Conservation (phyloP, 2,113 vertebrate species). For the Pangasianodon hypophthalmus region DNA sequence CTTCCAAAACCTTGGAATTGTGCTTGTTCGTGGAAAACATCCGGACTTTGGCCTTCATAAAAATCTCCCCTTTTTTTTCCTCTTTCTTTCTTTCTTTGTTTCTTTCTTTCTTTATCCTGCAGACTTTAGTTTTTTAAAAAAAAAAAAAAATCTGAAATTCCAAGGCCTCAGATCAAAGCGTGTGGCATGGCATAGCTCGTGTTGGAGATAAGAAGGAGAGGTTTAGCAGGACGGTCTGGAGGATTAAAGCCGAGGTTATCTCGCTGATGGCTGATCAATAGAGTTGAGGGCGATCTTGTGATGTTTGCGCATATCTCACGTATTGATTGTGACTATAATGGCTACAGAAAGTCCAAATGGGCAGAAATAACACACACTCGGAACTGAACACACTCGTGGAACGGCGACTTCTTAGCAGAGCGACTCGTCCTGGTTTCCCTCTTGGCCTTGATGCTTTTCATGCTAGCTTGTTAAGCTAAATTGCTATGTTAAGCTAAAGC, state of each 20-base stretch:
- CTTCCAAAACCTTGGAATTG: constrained; percentile 27
- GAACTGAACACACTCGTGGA: not conserved
- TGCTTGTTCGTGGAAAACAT: not conserved
- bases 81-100: not conserved
- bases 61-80: not conserved
- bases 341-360: constrained; percentile 19
- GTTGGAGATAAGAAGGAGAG: constrained; percentile 1
- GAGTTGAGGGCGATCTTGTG: constrained; percentile 9
- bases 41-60: constrained; percentile 24
- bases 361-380: not conserved
- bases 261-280: constrained; percentile 31
- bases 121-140: not conserved
- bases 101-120: not conserved
- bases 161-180: constrained; percentile 1
- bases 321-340: constrained; percentile 38
- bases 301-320: constrained; percentile 45
- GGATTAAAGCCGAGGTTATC: constrained; percentile 31
- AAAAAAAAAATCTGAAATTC: not conserved
- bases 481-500: too few relatives aligned
- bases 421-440: too few relatives aligned
- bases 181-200: not conserved
- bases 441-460: not conserved
- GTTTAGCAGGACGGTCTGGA: not conserved
- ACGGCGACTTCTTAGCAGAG: not conserved
- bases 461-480: not conserved